Evolutionary conservation across 2,113 vertebrate species (phyloP).

Genomic region (Prinia subflava): DNA sequence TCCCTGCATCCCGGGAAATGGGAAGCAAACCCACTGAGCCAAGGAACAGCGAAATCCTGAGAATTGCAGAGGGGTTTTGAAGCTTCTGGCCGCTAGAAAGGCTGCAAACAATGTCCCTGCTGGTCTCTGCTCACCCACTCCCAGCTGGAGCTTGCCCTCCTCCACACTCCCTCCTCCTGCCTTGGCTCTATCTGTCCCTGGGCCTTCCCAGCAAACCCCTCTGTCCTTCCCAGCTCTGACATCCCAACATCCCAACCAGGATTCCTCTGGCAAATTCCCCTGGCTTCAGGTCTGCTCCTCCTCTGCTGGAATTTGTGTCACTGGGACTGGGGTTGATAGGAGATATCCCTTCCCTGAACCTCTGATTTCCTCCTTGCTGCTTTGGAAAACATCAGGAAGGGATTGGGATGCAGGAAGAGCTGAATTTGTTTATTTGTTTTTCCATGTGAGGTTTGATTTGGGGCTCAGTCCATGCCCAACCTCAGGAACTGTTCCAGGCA

Average conservation of each 20-base stretch:
- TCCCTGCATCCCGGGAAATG: rapidly evolving
- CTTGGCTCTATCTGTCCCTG: background rate
- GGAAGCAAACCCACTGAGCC: background rate
- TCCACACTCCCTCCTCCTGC: background rate
- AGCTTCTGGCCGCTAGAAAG: background rate
- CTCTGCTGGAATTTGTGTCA: background rate
- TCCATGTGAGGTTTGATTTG: background rate
- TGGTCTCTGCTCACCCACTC: background rate
- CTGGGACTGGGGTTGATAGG: background rate
- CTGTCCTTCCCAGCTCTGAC: background rate
- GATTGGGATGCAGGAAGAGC: background rate
- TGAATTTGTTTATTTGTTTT: background rate
- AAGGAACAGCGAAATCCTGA: background rate
- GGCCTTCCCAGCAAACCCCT: background rate
- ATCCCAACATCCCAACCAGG: background rate
- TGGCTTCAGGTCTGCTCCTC: background rate
- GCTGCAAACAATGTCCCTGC: background rate
- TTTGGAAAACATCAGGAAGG: background rate
- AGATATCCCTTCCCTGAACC: background rate
- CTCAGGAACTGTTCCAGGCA: background rate
- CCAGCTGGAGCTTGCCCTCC: background rate
- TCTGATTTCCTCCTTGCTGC: background rate
- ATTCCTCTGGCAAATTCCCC: background rate
- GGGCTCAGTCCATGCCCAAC: background rate
- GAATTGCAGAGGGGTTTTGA: rapidly evolving